Base-by-base conservation (phyloP, 2,888 invertebrate genomes). In the Troglohyphantes excavatus region DNA sequence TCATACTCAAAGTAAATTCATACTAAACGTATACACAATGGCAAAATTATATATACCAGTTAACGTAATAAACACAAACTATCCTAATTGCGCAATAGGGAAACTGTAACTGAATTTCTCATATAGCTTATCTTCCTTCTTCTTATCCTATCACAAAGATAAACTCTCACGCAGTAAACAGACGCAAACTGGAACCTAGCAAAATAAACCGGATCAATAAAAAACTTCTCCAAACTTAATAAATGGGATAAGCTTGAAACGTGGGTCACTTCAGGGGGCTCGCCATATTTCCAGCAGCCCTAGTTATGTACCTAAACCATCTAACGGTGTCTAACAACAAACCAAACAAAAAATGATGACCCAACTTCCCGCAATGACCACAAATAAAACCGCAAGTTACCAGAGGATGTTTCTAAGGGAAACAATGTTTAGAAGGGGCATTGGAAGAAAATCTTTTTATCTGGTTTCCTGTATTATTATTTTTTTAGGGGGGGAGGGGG, bases 301-400 rank as follows among this genome's bases (percentile, higher is more conserved):
- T 13, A 39, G n/a, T 53, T 53, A 53, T 53, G 53, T 5, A n/a
- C 53, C n/a, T 53, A 17, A 13, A 39, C n/a, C 53, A 53, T 53
- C 13, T 53, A 53, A 53, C 53, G 53, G 53, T 53, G 53, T 53
- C 53, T 33, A 33, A 33, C 53, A 70, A 70, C 19, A 3, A 21
- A 70, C 9, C 27, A 68, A 70, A 70, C 70, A 76, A 61, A 76
- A 61, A 21, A 17, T 7, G 21, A 17, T 23, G 27, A 67, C 17
- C 67, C 17, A 67, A 67, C 53, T 29, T 53, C 27, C 33, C 9
- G 17, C 19, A 39, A 27, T 26, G 73, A 46, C 46, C 21, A 53
- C 9, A 59, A 39, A 61, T 61, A 29, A 29, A 76, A 63, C 27
- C 53, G 39, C 76, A 78, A 78, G 76, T 78, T 21, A 53, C 19